Base-by-base conservation (phyloP, 2,113 vertebrate genomes). In the Platichthys stellatus region DNA sequence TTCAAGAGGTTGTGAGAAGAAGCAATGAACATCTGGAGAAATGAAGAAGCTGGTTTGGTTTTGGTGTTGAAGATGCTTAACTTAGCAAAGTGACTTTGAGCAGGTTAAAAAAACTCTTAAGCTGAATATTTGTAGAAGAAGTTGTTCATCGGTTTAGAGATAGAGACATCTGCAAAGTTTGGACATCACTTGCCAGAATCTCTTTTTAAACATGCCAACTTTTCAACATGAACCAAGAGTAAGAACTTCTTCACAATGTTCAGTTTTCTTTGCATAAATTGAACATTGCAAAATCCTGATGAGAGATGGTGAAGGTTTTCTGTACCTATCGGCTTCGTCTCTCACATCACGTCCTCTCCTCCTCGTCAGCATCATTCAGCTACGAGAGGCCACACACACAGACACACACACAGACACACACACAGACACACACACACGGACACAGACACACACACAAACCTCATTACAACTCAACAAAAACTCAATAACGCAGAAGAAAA, bases 381-480 rank as follows among this genome's bases (percentile, higher is more conserved):
- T 5, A 0, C 18, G 56, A 70, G 40, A 2, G 12, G 45, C 11
- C 12, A 38, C 35, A 38, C 35, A 35, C 35, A 63, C 10, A 45
- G n/a, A 35, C 26, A 4, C 45, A 47, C 45, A 47, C 45, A 49
- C 17, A 49, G 15, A 49, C 69, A 66, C 51, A 53, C 5, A 53
- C 20, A 53, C 51, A 53, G 20, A 53, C 51, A 20, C 6, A 13
- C 51, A 54, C 51, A 54, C 51, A 54, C 20, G 21, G 20, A 54
- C 51, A 54, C 51, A 54, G 7, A 54, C 43, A 38, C 60, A 45
- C 53, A 13, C 61, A 61, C 23, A 26, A 17, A 49, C 63, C 64
- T 80, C 76, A 84, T 86, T 49, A 77, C 56, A 63, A 57, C 7
- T 21, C 63, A 13, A 83, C 81, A 83, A 84, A 83, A 77, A 15